Base-by-base conservation (phyloP, 2,113 vertebrate genomes). In the Pyrgilauda ruficollis region DNA sequence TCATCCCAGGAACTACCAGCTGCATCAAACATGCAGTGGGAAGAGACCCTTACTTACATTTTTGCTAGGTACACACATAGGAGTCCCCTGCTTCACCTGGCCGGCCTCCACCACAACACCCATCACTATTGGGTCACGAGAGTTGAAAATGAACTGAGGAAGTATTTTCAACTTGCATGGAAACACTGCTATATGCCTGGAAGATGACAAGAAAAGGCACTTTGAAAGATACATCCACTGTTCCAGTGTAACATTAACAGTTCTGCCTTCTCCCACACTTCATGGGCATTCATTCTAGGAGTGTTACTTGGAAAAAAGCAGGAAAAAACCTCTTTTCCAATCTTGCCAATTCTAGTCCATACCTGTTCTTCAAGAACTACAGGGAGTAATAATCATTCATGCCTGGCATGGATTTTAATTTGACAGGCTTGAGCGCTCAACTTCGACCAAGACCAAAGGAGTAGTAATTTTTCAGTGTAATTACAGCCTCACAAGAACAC, bases 111-210 rank as follows among this genome's bases (percentile, higher is more conserved):
- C 97, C 6, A 92, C 89, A 2, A 99, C 99, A 0, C 99, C 99
- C 98, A 99, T 99, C 93, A 99, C 99, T 80, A 99, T 99, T 41
- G 99, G 99, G 87, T 99, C 99, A 94, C 99, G 98, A 94, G 99
- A 99, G 98, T 99, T 99, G 89, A 99, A 99, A 97, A 99, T 99
- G 95, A 99, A 99, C 97, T 99, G 99, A 76, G 99, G 99, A 33
- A 99, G 98, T 83, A 99, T 98, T 62, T 98, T 98, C 74, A 99
- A 97, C 97, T 99, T 99, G 96, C 98, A 99, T 7, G 99, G 99
- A 85, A 99, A 99, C 86, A 99, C 99, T 6, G 99, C 99, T 84
- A 99, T 97, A 23, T 99, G 98, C 95, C 99, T 99, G 96, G 33
- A 93, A 93, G 50, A 5, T 15, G 39, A 86, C 73, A 92, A 84